Base-by-base conservation (phyloP, 2,113 vertebrate species). In the Bubalus kerabau region DNA sequence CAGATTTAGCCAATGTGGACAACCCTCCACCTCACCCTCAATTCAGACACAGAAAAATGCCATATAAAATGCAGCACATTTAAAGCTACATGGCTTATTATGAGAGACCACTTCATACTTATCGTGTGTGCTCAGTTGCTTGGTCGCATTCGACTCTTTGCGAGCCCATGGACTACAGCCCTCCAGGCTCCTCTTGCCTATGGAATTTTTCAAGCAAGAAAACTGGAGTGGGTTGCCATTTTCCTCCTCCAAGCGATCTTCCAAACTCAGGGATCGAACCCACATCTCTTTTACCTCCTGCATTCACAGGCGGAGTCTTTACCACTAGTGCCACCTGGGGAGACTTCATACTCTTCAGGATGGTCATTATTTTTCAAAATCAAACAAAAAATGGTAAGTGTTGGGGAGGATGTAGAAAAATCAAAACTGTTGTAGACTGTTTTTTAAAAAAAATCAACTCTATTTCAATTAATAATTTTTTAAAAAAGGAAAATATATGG, bases 21-120 rank as follows among this genome's bases (percentile, higher is more conserved):
- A 43, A 91, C 16, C 40, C 7, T 84, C 59, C 6, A 94, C 87
- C 71, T 94, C 54, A 85, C 43, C 60, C 17, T 62, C 54, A 82
- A 89, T 86, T 95, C 89, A 97, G 90, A 91, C 67, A 90, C 82
- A 88, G 89, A 57, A 96, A 97, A 95, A 78, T 26, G n/a, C 87
- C 78, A 21, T 0, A 50, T 48, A 78, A 95, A 90, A 97, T 40
- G 56, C 46, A 94, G 60, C 74, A 62, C 10, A 36, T 71, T 83
- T 92, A 60, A 95, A 87, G 86, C 59, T 56, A 46, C 21, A 62
- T 26, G 30, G 71, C 50, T 92, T 60, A 83, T 64, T 71, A 62
- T 80, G 71, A 96, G 36, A 48, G 40, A 60, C 40, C 28, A 95
- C 19, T 90, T 95, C 81, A 92, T 3, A 87, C 21, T 83, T 46